Evolutionary conservation across 1,140 invertebrate genomes (phyloP), one percentile per base, ranked within the genome.

Genomic region (Agrypnia vestita): DNA sequence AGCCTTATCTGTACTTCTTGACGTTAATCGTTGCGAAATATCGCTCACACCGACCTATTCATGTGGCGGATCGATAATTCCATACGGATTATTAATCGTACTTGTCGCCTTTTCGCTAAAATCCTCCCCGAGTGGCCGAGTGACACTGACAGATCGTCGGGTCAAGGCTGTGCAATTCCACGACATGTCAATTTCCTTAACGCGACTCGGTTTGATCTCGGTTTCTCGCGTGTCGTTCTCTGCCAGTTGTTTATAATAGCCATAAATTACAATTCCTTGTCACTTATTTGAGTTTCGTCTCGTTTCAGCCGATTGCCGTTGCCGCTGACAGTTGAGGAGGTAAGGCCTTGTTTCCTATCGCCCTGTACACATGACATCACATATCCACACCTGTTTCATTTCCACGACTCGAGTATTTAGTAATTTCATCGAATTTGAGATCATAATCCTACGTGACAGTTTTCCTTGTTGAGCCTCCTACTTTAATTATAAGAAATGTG

Each of bases 251-350:
- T 62, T 76, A 19, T 76, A 61, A 46, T 55, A 53, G 53, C 64
- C 15, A 64, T 67, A 7, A 21, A 53, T 73, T n/a, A 53, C 25
- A 21, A 25, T 72, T 71, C 11, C 69, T 21, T 73, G 64, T 47
- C n/a, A 43, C 15, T 78, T n/a, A 78, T 72, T 46, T 47, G 53
- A 71, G 15, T 15, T 46, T 72, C 15, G 13, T 72, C 15, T 78
- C 19, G 11, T 93, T 93, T 83, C 90, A 94, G 93, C 88, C 93
- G 93, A 86, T 92, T 94, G 82, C 93, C 93, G 84, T 90, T 94
- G 84, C 93, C 93, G 84, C 90, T 94, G 81, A 94, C 93, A 79
- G 93, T 94, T 80, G 93, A 94, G 90, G 93, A 97, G 92, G 93
- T 94, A 90, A 88, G 87, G 86, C 76, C n/a, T 46, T 61, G 53